Conservation (phyloP, 2,113 vertebrate genomes). For the Odocoileus hemionus region DNA sequence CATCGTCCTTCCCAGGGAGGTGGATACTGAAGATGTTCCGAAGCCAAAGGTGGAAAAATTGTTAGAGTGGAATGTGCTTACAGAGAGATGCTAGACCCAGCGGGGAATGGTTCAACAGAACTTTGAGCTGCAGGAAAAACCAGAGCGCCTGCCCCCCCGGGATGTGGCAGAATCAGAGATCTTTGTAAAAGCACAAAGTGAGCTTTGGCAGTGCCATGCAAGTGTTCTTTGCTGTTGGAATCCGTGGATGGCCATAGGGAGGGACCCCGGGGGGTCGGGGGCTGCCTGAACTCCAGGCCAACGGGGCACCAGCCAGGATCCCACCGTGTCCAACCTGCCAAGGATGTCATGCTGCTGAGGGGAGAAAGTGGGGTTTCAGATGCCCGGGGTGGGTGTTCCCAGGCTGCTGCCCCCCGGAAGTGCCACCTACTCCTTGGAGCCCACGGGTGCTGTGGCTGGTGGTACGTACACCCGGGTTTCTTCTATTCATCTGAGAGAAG, state of each 20-base stretch:
- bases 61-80: neutral
- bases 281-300: neutral
- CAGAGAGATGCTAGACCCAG: neutral
- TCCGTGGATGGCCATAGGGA: neutral
- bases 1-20: neutral
- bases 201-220: neutral
- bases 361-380: neutral
- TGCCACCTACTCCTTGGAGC: neutral
- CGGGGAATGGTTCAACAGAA: neutral
- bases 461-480: accelerated
- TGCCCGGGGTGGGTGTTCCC: neutral
- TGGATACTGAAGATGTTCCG: neutral
- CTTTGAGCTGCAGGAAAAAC: neutral
- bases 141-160: neutral
- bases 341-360: neutral
- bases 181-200: neutral
- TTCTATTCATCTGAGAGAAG: neutral
- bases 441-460: accelerated
- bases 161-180: neutral
- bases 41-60: neutral
- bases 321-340: neutral
- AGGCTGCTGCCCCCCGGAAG: neutral
- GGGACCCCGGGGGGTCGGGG: no score
- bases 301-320: neutral
- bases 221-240: neutral